These are phyloP conservation scores for Caenorhabditis inopinata DNA, from an alignment of 1,140 invertebrate species.

Conservation along the genomic window DNA sequence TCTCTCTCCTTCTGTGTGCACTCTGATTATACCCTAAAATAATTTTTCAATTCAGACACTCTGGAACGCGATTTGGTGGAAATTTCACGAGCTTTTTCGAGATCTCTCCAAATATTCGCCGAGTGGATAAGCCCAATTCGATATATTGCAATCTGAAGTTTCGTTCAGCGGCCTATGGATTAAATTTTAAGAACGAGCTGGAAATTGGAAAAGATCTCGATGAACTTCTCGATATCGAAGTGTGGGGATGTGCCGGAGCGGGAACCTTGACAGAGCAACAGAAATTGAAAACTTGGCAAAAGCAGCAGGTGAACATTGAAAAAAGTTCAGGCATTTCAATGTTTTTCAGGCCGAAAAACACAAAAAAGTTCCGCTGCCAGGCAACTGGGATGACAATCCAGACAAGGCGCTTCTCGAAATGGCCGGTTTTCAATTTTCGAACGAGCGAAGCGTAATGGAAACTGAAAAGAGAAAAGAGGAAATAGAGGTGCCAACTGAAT, in stretches of 20 bases:
- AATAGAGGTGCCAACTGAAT: background rate
- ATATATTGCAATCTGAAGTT: conserved; percentile 50
- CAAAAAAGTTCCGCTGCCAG: conserved; percentile 61
- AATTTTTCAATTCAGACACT: conserved; percentile 33
- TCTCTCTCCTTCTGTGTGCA: too few relatives aligned
- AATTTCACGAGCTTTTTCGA: conserved; percentile 25
- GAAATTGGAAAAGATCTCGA: conserved; percentile 47
- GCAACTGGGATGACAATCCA: conserved; percentile 66
- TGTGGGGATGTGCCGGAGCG: conserved; percentile 50
- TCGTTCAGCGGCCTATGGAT: conserved; percentile 24
- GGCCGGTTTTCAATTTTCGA: conserved; percentile 52
- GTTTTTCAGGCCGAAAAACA: conserved; percentile 52
- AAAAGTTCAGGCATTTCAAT: too few relatives aligned
- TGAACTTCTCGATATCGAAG: conserved; percentile 44
- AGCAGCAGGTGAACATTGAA: conserved; percentile 35
- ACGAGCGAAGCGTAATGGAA: conserved; percentile 35
- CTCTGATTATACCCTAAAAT: background rate
- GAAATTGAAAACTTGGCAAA: conserved; percentile 54
- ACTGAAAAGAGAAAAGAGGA: conserved; percentile 12
- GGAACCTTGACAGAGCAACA: conserved; percentile 54
- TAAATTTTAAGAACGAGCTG: conserved; percentile 37
- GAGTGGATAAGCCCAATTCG: background rate
- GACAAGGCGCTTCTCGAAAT: conserved; percentile 60
- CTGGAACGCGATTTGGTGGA: conserved; percentile 45
- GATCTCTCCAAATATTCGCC: conserved; percentile 5